These are phyloP conservation scores for Halyomorpha halys DNA, from an alignment of 1,140 invertebrate species.

Conservation along the genomic window DNA sequence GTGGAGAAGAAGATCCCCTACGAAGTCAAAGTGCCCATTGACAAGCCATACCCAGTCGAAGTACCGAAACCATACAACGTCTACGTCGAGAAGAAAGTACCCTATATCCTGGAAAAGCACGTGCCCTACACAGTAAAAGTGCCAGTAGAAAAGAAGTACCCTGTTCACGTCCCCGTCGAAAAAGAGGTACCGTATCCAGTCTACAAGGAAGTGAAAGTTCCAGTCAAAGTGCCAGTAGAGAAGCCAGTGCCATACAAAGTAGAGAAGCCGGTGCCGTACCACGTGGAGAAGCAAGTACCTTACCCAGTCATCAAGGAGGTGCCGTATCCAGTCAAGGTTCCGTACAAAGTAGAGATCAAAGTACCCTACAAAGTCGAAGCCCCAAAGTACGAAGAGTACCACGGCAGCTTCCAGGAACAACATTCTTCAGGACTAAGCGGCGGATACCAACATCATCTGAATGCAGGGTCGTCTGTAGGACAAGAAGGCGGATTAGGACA, in stretches of 20 bases:
- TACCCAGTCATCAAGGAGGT: constrained; percentile 41
- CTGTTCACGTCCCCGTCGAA: constrained; percentile 40
- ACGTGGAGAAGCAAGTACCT: constrained; percentile 52
- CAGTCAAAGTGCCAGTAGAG: constrained; percentile 43
- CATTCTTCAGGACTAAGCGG: too few species aligned
- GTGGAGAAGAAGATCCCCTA: too few species aligned
- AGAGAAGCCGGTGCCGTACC: constrained; percentile 39
- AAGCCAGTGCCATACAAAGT: constrained; percentile 45
- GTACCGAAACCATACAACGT: constrained; percentile 32
- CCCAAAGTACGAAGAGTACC: constrained; percentile 3
- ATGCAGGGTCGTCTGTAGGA: too few species aligned
- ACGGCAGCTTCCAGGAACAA: not conserved
- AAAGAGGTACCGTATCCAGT: constrained; percentile 44
- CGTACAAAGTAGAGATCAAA: constrained; percentile 19
- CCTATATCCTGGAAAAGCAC: constrained; percentile 33
- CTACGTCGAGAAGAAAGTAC: constrained; percentile 38
- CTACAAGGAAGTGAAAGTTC: constrained; percentile 49
- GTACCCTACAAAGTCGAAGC: not conserved
- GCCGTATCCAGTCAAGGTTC: constrained; percentile 16
- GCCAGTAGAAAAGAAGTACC: constrained; percentile 46
- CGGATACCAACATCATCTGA: too few species aligned
- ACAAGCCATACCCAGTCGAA: constrained; percentile 47
- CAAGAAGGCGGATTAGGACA: too few species aligned
- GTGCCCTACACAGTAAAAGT: constrained; percentile 45
- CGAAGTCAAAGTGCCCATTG: too few species aligned